phyloP scores from a whole-genome alignment of 2,113 vertebrate species.

The Malurus alboscapulatus region DNA sequence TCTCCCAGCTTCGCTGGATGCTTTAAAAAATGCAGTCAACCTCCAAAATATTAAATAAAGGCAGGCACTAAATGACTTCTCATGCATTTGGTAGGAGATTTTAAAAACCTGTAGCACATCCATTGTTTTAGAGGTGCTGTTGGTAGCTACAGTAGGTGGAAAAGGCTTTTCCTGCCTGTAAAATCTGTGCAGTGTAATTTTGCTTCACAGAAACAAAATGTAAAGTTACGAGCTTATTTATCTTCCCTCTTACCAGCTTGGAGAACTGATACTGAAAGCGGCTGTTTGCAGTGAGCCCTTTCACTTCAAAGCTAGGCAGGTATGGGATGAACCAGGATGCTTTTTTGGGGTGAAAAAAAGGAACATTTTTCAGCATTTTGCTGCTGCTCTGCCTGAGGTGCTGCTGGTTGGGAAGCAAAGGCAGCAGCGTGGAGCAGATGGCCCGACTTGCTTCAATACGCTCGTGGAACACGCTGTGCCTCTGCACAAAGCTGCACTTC shows the following conservation, averaged over 20 bases:
- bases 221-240: not conserved
- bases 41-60: not conserved
- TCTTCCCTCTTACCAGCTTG: not conserved
- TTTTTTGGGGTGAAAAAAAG: no score
- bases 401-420: not conserved
- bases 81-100: not conserved
- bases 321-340: not conserved
- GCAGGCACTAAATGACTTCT: not conserved
- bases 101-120: not conserved
- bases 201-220: rapidly evolving
- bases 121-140: not conserved
- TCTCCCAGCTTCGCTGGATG: not conserved
- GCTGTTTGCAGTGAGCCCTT: not conserved
- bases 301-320: not conserved
- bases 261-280: not conserved
- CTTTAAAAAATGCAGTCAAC: not conserved
- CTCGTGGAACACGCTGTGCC: rapidly evolving
- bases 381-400: not conserved
- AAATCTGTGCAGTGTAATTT: not conserved
- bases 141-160: not conserved
- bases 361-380: not conserved
- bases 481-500: not conserved
- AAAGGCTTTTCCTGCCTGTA: not conserved
- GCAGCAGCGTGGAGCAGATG: not conserved
- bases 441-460: not conserved